Evolutionary conservation across 2,888 invertebrate genomes (phyloP).

Genomic region (Pemphredon lugubris): DNA sequence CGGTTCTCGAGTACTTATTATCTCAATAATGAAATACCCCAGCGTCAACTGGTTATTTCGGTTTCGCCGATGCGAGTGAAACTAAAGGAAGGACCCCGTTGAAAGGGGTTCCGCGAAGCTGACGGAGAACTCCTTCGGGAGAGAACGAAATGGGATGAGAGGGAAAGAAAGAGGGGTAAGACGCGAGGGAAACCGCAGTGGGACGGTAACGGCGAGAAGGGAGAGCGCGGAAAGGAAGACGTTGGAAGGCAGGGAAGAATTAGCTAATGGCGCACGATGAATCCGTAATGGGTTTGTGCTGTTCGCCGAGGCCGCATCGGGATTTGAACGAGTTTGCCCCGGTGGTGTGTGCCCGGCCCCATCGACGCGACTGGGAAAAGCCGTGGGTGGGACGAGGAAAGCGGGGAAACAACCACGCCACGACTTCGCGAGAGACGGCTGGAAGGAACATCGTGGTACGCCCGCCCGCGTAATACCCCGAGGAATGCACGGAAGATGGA

Average conservation of each 20-base stretch:
- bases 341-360: slow-evolving; percentile 32
- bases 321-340: slow-evolving; percentile 70
- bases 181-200: slow-evolving; percentile 44
- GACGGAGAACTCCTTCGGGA: slow-evolving; percentile 57
- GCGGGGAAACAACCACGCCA: slow-evolving; percentile 17
- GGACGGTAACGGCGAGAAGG: slow-evolving; percentile 53
- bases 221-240: slow-evolving; percentile 73
- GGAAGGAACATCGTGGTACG: slow-evolving; percentile 58
- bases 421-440: slow-evolving; percentile 48
- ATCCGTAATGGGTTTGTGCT: slow-evolving; percentile 80
- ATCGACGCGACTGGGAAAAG: slow-evolving; percentile 42
- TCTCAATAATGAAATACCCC: background rate
- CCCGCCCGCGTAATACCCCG: slow-evolving; percentile 78
- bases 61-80: slow-evolving; percentile 21
- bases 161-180: slow-evolving; percentile 15
- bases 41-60: slow-evolving; percentile 8
- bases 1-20: background rate
- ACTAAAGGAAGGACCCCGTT: slow-evolving; percentile 31
- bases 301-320: slow-evolving; percentile 76
- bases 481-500: slow-evolving; percentile 80
- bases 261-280: slow-evolving; percentile 81
- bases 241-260: slow-evolving; percentile 76
- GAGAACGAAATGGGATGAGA: slow-evolving; percentile 47
- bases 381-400: slow-evolving; percentile 26
- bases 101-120: slow-evolving; percentile 54